Evolutionary conservation across 2,113 vertebrate species (phyloP), one percentile per base, ranked within the genome.

Genomic region (Vulpes lagopus): DNA sequence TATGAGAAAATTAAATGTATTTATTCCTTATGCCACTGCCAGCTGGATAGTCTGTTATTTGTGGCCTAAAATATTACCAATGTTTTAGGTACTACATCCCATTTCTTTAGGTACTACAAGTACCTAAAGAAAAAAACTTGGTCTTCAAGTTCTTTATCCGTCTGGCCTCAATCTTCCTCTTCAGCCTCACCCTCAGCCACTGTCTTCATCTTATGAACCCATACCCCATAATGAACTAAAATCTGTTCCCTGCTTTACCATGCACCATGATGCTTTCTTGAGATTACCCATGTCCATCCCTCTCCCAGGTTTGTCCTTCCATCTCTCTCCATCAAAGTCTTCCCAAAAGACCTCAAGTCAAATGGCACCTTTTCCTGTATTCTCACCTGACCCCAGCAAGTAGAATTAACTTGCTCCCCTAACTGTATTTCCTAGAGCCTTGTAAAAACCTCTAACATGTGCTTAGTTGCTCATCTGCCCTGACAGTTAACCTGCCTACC

Each of bases 321-420:
- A 83, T 0, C 8, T 49, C 4, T 85, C 10, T 23, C 23, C 67
- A 57, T 14, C 15, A 11, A 79, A 51, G 11, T 38, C 11, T 32
- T 89, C 32, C 32, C 76, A 69, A 97, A 87, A 38, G 20, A 88
- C 59, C 9, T 89, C 19, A 81, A n/a, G 3, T 92, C 69, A 94
- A 87, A 96, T 35, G n/a, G 60, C 17, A 78, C 25, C 27, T 71
- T 10, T 35, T 95, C 64, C 38, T 74, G 1, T 65, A 57, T 79
- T 83, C 51, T 85, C n/a, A 5, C 65, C 32, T 35, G 3, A 84
- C 27, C 53, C 32, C 57, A 80, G 19, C 27, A 84, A 20, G 22
- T 12, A 88, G 30, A 93, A 86, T 91, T 43, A 91, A 87, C 43
- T 55, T 94, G 20, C 16, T 84, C 32, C 17, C 89, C 94, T 81